Evolutionary conservation across 2,888 invertebrate genomes (phyloP).

Genomic region (Emesis furor): DNA sequence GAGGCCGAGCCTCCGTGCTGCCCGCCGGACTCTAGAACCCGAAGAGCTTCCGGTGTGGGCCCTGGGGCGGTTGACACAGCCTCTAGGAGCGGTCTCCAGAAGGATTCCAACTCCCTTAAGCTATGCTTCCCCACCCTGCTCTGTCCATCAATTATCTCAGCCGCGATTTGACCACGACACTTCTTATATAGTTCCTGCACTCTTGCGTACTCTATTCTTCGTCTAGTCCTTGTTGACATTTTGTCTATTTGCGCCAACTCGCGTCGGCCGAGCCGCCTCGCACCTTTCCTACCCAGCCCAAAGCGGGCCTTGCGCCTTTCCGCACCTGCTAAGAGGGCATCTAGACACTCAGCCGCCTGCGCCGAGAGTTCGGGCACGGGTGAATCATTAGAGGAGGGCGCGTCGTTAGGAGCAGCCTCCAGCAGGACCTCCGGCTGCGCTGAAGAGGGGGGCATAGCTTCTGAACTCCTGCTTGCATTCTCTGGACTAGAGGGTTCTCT

Average conservation of each 20-base stretch:
- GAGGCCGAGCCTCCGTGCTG: neutral
- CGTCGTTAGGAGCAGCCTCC: conserved; percentile 44
- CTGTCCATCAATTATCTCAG: conserved; percentile 61
- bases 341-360: neutral
- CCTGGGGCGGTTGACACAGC: conserved; percentile 45
- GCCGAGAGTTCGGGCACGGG: neutral
- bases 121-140: conserved; percentile 48
- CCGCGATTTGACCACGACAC: conserved; percentile 55
- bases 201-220: conserved; percentile 63
- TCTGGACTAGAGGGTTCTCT: neutral
- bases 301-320: conserved; percentile 17
- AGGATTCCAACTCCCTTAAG: conserved; percentile 63
- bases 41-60: conserved; percentile 23
- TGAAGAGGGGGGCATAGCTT: neutral
- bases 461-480: neutral
- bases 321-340: conserved; percentile 28
- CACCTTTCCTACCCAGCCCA: conserved; percentile 24
- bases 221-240: conserved; percentile 26
- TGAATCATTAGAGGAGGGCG: conserved; percentile 56
- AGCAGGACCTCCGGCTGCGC: neutral
- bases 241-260: neutral
- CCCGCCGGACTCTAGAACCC: neutral
- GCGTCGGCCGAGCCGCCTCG: conserved; percentile 17
- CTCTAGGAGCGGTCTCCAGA: conserved; percentile 63
- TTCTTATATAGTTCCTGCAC: conserved; percentile 61